Conservation (phyloP, 2,797 vertebrate genomes). For the Loris lydekkerianus region DNA sequence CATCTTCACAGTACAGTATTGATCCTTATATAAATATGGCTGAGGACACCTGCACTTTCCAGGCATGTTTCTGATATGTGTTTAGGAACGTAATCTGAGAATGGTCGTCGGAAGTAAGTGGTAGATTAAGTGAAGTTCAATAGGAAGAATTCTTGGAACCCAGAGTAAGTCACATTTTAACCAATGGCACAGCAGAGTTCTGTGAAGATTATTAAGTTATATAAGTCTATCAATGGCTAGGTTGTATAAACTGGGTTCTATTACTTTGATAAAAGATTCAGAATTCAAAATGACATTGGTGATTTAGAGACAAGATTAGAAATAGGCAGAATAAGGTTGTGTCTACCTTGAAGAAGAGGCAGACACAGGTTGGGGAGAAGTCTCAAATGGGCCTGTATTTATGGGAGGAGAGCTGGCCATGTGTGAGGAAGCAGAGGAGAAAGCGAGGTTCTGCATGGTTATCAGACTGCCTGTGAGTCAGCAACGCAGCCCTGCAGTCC, state of each 20-base stretch:
- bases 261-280: slow-evolving; percentile 17
- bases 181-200: neutral
- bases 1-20: neutral
- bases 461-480: slow-evolving; percentile 72
- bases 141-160: neutral
- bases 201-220: neutral
- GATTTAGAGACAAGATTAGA: slow-evolving; percentile 21
- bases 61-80: neutral
- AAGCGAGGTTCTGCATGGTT: neutral
- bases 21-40: neutral
- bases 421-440: neutral
- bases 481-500: slow-evolving; percentile 53
- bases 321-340: neutral
- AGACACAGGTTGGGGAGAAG: neutral
- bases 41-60: neutral
- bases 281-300: slow-evolving; percentile 61
- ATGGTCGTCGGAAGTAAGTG: slow-evolving; percentile 27
- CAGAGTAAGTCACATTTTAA: neutral
- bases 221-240: neutral
- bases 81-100: slow-evolving; percentile 20
- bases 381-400: neutral
- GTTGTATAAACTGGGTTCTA: neutral
- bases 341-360: neutral
- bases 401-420: neutral
- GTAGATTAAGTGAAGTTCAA: neutral